A percentile compares a stretch with the other conserved stretches of the same genome.
Conservation (phyloP, 2,888 invertebrate genomes). For the Geotrupes spiniger region DNA sequence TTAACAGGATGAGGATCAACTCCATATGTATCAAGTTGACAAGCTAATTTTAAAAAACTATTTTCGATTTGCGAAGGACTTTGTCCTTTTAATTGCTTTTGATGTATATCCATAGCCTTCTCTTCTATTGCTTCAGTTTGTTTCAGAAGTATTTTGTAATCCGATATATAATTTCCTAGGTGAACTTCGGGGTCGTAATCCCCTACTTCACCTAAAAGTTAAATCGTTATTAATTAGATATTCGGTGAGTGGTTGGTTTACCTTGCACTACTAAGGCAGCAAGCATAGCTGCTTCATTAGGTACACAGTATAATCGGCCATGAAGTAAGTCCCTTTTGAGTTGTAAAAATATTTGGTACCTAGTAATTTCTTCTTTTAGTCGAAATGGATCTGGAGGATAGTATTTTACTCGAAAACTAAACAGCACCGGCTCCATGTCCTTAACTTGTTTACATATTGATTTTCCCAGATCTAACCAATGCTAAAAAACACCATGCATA, state of each 20-base stretch:
- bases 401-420: slow-evolving; percentile 96
- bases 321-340: slow-evolving; percentile 91
- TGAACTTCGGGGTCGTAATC: slow-evolving; percentile 90
- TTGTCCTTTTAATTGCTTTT: slow-evolving; percentile 81
- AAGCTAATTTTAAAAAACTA: slow-evolving; percentile 87
- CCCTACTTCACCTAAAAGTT: slow-evolving; percentile 82
- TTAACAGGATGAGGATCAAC: slow-evolving; percentile 98
- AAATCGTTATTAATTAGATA: background rate
- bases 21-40: slow-evolving; percentile 92
- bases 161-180: slow-evolving; percentile 84
- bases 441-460: slow-evolving; percentile 88
- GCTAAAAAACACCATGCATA: slow-evolving; percentile 59
- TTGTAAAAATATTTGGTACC: slow-evolving; percentile 93
- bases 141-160: slow-evolving; percentile 86
- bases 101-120: slow-evolving; percentile 89
- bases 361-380: slow-evolving; percentile 89
- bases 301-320: slow-evolving; percentile 89
- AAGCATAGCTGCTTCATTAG: slow-evolving; percentile 83
- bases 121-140: slow-evolving; percentile 91
- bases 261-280: slow-evolving; percentile 93
- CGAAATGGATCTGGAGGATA: slow-evolving; percentile 94
- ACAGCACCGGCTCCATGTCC: slow-evolving; percentile 88
- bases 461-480: slow-evolving; percentile 91
- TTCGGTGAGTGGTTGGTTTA: slow-evolving; percentile 50
- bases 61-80: slow-evolving; percentile 85